These are phyloP conservation scores for Amphipoea oculea DNA, from an alignment of 2,888 invertebrate species.

Conservation along the genomic window DNA sequence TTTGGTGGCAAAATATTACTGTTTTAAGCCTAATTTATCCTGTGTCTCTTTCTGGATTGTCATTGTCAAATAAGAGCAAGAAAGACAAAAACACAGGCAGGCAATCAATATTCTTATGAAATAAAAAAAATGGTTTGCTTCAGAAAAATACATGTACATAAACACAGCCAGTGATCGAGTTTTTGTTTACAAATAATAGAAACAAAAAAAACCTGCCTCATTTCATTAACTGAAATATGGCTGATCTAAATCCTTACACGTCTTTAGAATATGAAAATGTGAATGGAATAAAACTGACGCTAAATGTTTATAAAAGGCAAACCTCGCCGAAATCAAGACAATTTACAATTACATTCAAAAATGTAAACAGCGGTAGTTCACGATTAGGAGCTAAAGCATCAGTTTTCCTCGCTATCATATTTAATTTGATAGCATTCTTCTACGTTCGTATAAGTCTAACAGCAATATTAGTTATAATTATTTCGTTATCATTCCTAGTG, in stretches of 20 bases:
- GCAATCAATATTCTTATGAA: constrained; percentile 15
- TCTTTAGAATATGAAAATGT: constrained; percentile 81
- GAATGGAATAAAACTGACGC: constrained; percentile 81
- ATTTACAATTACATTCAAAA: constrained; percentile 84
- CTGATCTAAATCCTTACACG: constrained; percentile 39
- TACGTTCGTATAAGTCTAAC: constrained; percentile 82
- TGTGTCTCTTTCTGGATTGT: constrained; percentile 25
- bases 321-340: constrained; percentile 78
- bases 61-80: neutral
- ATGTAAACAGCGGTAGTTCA: constrained; percentile 69
- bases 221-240: constrained; percentile 17
- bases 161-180: neutral
- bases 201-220: neutral
- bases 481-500: constrained; percentile 79
- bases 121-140: neutral
- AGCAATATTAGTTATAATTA: constrained; percentile 77
- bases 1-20: neutral
- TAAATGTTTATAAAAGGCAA: constrained; percentile 76
- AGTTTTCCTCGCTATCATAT: constrained; percentile 78
- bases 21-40: neutral
- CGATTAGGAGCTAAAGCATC: constrained; percentile 77
- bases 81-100: neutral
- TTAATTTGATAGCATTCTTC: constrained; percentile 79
- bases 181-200: neutral
- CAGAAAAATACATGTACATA: neutral